These are phyloP conservation scores for Hymenochirus boettgeri DNA, from an alignment of 2,113 vertebrate species.

Conservation along the genomic window DNA sequence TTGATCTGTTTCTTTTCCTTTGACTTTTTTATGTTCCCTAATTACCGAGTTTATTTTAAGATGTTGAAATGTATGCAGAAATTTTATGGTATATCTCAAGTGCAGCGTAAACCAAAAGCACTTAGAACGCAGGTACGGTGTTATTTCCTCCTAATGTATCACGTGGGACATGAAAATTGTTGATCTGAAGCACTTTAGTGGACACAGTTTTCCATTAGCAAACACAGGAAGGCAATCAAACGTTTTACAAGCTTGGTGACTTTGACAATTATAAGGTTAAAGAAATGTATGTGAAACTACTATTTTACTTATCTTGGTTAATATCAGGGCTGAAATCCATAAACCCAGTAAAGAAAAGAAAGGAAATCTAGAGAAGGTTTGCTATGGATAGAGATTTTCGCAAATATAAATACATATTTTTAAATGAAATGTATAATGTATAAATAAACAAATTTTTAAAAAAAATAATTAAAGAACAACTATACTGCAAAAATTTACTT, in stretches of 20 bases:
- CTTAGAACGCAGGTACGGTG: conserved; percentile 31
- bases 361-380: background rate
- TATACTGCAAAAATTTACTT: no score
- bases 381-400: no score
- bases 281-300: background rate
- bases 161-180: conserved; percentile 18
- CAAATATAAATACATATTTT: no score
- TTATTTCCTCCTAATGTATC: conserved; percentile 33
- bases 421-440: no score
- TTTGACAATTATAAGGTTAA: conserved; percentile 27
- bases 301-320: conserved; percentile 1
- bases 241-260: conserved; percentile 16
- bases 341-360: conserved; percentile 18
- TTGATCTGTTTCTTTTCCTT: background rate
- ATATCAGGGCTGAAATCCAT: background rate
- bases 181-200: conserved; percentile 19
- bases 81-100: conserved; percentile 24
- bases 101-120: conserved; percentile 19
- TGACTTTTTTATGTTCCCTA: conserved; percentile 10
- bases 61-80: conserved; percentile 18
- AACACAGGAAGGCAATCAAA: conserved; percentile 18
- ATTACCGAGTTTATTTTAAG: conserved; percentile 14
- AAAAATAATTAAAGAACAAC: no score
- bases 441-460: no score
- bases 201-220: conserved; percentile 27